These are phyloP conservation scores for Catajapyx aquilonaris DNA, from an alignment of 1,140 invertebrate species.

Conservation along the genomic window DNA sequence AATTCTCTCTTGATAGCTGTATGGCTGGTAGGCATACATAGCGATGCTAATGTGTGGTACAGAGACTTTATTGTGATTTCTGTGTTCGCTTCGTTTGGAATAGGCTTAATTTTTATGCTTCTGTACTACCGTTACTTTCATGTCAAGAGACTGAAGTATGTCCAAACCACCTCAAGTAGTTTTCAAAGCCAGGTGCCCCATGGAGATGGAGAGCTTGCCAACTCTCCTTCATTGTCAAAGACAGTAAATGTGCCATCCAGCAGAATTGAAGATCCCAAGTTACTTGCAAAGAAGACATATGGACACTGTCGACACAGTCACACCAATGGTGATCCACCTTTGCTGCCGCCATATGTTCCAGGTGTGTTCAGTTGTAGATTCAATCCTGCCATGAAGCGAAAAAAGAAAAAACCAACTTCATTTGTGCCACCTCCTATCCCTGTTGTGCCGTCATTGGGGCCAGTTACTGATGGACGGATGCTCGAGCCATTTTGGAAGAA, in stretches of 20 bases:
- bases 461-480: slow-evolving; percentile 12
- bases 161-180: slow-evolving; percentile 1
- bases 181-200: no score
- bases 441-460: slow-evolving; percentile 11
- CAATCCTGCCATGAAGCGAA: slow-evolving; percentile 51
- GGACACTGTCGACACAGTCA: slow-evolving; percentile 1
- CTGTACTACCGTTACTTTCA: slow-evolving; percentile 53
- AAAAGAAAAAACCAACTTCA: slow-evolving; percentile 73
- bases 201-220: no score
- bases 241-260: no score
- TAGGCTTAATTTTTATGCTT: slow-evolving; percentile 60
- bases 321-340: slow-evolving; percentile 8
- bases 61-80: slow-evolving; percentile 26
- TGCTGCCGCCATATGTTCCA: slow-evolving; percentile 34
- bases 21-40: slow-evolving; percentile 35
- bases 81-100: slow-evolving; percentile 40
- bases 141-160: slow-evolving; percentile 22
- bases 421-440: slow-evolving; percentile 51
- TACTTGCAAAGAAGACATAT: neutral
- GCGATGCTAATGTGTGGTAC: slow-evolving; percentile 24
- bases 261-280: neutral
- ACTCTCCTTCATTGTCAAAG: no score
- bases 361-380: slow-evolving; percentile 79
- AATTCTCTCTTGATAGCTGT: slow-evolving; percentile 49
- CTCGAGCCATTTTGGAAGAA: slow-evolving; percentile 58